These are phyloP conservation scores for Actias luna DNA, from an alignment of 2,888 invertebrate genomes.

Conservation along the genomic window DNA sequence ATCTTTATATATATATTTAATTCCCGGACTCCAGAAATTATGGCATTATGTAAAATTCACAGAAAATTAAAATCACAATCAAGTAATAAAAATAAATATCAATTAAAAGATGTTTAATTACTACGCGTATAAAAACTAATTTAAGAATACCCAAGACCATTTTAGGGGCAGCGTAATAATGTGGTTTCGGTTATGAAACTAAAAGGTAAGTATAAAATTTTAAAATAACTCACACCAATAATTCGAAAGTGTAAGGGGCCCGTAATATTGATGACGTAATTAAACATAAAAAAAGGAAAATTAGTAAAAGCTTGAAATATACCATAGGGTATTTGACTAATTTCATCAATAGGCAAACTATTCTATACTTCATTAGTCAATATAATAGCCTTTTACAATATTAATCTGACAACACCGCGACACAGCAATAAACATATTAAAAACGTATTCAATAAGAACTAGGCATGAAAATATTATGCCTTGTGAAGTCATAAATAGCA, in stretches of 20 bases:
- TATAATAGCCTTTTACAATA: background rate
- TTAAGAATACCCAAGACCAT: background rate
- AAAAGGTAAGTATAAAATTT: background rate
- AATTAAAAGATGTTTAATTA: background rate
- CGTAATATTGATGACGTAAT: background rate
- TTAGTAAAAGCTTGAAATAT: background rate
- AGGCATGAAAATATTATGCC: background rate
- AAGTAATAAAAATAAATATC: background rate
- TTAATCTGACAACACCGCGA: no score
- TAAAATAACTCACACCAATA: background rate
- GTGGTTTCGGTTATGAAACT: background rate
- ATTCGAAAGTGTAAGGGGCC: background rate
- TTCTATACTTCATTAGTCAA: background rate
- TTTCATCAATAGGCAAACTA: background rate
- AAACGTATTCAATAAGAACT: background rate
- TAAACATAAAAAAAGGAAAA: background rate
- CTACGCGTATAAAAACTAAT: background rate
- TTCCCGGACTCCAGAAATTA: no score
- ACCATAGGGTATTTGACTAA: slow-evolving; percentile 3
- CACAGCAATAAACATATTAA: background rate
- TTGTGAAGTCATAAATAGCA: background rate
- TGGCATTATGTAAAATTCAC: background rate
- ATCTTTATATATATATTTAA: background rate
- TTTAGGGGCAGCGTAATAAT: background rate
- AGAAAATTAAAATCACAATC: background rate